Conservation (phyloP, 2,113 vertebrate species). For the Amazona guildingii region DNA sequence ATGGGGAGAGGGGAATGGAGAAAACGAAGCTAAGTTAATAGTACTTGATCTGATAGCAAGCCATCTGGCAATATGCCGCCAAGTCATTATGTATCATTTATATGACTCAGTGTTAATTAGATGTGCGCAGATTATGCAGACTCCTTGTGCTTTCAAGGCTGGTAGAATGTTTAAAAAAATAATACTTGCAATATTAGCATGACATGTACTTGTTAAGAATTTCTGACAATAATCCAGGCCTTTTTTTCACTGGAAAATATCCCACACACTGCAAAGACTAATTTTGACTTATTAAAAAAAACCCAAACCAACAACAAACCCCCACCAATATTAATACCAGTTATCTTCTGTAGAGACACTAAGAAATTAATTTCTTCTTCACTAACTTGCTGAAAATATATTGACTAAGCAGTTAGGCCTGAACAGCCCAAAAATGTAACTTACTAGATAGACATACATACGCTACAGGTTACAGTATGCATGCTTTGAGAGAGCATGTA, state of each 20-base stretch:
- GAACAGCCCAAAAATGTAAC: not conserved
- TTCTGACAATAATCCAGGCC: conserved; percentile 29
- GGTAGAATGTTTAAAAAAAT: conserved; percentile 55
- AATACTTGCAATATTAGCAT: conserved; percentile 37
- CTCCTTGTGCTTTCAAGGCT: conserved; percentile 2
- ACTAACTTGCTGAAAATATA: not conserved
- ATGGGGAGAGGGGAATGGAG: not conserved
- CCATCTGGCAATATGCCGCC: conserved; percentile 31
- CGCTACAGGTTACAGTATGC: not conserved
- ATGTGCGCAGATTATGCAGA: not conserved
- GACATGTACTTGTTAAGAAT: conserved; percentile 28
- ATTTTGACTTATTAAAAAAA: not conserved
- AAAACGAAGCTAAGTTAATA: not conserved
- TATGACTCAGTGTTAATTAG: conserved; percentile 57
- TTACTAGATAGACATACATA: not conserved
- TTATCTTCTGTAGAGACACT: not conserved
- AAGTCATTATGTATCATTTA: conserved; percentile 33
- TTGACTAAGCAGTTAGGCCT: not conserved
- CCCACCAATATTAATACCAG: not conserved
- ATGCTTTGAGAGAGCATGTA: not conserved
- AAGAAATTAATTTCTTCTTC: not conserved
- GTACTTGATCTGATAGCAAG: conserved; percentile 25
- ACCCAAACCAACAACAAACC: not conserved
- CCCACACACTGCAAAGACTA: not conserved
- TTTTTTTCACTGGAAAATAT: conserved; percentile 21